Conservation (phyloP, 1,140 invertebrate genomes). For the Bombus terrestris region DNA sequence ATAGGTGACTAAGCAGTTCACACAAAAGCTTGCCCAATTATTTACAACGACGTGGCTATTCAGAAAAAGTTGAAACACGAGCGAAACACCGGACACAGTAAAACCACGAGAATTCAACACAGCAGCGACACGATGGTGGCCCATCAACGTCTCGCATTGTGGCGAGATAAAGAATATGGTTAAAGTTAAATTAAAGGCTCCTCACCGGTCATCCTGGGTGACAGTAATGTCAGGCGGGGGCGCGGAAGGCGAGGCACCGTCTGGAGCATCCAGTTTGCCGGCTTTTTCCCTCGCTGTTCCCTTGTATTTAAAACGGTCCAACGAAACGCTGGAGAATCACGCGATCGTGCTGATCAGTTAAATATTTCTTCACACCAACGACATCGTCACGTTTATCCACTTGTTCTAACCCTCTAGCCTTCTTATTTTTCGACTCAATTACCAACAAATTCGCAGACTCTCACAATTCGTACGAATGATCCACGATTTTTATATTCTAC, state of each 20-base stretch:
- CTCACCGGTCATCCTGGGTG: constrained; percentile 82
- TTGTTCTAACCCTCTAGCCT: neutral
- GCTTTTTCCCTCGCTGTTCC: constrained; percentile 70
- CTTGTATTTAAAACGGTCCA: constrained; percentile 35
- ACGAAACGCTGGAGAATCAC: constrained; percentile 1
- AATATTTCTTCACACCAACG: constrained; percentile 34
- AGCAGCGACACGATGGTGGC: neutral
- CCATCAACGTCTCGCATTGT: constrained; percentile 34
- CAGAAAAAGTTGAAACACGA: neutral
- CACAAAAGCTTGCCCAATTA: neutral
- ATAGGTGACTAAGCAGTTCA: neutral
- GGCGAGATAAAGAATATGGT: constrained; percentile 9
- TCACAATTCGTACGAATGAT: neutral
- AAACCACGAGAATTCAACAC: neutral
- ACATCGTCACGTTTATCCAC: constrained; percentile 10
- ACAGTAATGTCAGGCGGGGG: constrained; percentile 81
- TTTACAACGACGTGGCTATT: neutral
- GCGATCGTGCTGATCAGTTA: neutral
- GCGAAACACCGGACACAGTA: neutral
- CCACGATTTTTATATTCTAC: neutral
- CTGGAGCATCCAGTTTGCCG: constrained; percentile 83
- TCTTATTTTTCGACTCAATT: too few species aligned
- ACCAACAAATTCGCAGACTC: neutral
- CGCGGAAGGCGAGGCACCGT: constrained; percentile 80
- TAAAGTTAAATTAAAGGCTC: constrained; percentile 39